These are phyloP conservation scores for Lacanobia wlatinum DNA, from an alignment of 2,888 invertebrate species.

Conservation along the genomic window DNA sequence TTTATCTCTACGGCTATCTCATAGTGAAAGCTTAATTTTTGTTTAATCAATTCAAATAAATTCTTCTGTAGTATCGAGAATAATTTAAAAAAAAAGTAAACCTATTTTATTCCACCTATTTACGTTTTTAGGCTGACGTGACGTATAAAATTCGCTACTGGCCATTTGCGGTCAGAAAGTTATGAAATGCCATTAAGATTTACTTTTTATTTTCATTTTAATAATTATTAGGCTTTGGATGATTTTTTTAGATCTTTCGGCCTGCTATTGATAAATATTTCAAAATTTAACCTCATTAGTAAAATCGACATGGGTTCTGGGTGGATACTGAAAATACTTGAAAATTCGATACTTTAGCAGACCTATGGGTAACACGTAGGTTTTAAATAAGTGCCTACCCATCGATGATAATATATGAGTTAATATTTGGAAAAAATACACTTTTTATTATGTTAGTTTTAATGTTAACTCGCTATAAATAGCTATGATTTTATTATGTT, in stretches of 20 bases:
- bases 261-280: neutral
- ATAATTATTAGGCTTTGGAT: too few species aligned
- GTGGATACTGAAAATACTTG: too few species aligned
- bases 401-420: too few species aligned
- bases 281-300: neutral
- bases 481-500: neutral
- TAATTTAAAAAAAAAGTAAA: neutral
- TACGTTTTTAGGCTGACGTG: neutral
- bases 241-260: neutral
- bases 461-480: too few species aligned
- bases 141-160: too few species aligned
- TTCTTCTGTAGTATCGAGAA: neutral
- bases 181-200: neutral
- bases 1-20: neutral
- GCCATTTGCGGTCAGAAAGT: neutral
- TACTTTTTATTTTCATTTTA: constrained; percentile 12
- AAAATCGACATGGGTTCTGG: neutral
- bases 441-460: too few species aligned
- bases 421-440: too few species aligned
- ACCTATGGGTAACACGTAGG: too few species aligned
- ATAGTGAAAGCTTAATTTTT: neutral
- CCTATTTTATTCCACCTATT: neutral
- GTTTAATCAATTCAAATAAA: neutral
- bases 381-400: too few species aligned
- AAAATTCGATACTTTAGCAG: too few species aligned